Base-by-base conservation (phyloP, 2,888 invertebrate species). In the Ophion ellenae region DNA sequence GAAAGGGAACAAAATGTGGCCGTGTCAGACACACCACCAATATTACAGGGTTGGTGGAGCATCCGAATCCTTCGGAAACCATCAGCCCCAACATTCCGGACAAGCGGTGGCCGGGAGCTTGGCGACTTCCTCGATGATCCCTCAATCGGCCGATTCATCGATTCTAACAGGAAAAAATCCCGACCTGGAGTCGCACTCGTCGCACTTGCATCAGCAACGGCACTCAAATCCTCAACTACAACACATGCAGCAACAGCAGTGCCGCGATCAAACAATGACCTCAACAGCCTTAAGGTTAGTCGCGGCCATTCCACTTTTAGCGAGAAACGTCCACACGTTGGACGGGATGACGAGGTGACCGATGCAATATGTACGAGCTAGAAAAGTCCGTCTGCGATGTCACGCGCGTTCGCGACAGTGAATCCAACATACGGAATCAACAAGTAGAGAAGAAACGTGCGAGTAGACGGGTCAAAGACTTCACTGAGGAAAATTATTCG, bases 1-100 rank as follows among this genome's bases (percentile, higher is more conserved):
- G n/a, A 14, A 24, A 32, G 28, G 36, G 7, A 20, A 1, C 57
- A 84, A 79, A 57, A 87, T 91, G 91, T 91, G 91, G 90, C 86
- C 87, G 36, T 88, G 89, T 53, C 88, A 88, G 36, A 86, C 88
- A 67, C 87, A 89, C 9, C 88, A 89, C 6, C 88, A 86, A 24
- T 87, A 84, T 11, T 89, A 88, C 73, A 45, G 86, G 86, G 80
- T 88, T 66, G 74, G 70, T 20, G 64, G 87, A 69, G 83, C 83
- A 11, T 73, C 89, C 61, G 89, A 88, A 64, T n/a, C 59, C 20
- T 89, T 88, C 69, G 87, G 87, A 20, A 87, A 85, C 24, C 90
- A 88, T 36, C 89, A 87, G 59, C 78, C 67, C 28, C 83, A 87
- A 77, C 89, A 88, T 59, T 87, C 89, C 47, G 88, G 77, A 86